Conservation (phyloP, 2,888 invertebrate species). For the Drosophila merina region DNA sequence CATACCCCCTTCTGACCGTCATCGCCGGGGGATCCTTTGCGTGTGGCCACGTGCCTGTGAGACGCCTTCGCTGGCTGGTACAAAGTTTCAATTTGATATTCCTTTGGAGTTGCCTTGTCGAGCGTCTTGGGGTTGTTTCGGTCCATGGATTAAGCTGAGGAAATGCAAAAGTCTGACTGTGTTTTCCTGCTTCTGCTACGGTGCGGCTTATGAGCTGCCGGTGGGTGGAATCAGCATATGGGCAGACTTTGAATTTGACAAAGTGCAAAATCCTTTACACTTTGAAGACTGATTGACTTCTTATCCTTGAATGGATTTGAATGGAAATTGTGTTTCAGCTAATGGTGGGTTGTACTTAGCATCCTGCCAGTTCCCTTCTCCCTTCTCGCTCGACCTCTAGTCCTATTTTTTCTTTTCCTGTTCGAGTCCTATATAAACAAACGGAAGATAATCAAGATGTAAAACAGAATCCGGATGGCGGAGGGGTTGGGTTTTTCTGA, state of each 20-base stretch:
- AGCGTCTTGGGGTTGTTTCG: constrained; percentile 74
- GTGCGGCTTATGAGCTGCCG: constrained; percentile 22
- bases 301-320: constrained; percentile 81
- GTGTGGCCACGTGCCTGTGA: constrained; percentile 67
- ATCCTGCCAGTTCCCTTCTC: background rate
- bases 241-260: constrained; percentile 72
- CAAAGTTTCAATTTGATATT: constrained; percentile 72
- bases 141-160: constrained; percentile 67
- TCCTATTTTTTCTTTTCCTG: background rate
- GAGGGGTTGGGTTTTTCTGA: constrained; percentile 12
- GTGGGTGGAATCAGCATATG: constrained; percentile 42
- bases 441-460: constrained; percentile 82
- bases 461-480: constrained; percentile 68
- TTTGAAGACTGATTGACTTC: constrained; percentile 82
- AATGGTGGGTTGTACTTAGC: constrained; percentile 28
- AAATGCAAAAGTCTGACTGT: constrained; percentile 21
- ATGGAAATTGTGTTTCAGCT: constrained; percentile 69
- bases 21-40: constrained; percentile 35
- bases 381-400: background rate
- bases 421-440: constrained; percentile 64
- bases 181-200: constrained; percentile 7
- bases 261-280: constrained; percentile 81
- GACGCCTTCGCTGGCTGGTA: constrained; percentile 58
- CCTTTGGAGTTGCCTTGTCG: constrained; percentile 33
- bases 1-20: constrained; percentile 40